These are phyloP conservation scores for Drosophila anceps DNA, from an alignment of 2,888 invertebrate genomes.

Conservation along the genomic window DNA sequence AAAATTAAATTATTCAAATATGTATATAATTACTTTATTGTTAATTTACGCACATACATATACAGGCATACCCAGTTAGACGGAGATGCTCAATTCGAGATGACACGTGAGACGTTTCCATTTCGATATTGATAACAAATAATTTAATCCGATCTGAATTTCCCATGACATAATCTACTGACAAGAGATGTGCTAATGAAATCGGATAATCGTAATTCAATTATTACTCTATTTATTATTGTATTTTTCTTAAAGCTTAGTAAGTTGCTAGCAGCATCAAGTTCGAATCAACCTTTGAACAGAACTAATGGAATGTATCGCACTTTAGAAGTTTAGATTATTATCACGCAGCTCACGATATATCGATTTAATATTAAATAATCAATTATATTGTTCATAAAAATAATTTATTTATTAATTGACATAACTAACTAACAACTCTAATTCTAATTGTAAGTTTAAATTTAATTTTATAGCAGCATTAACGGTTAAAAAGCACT, in stretches of 20 bases:
- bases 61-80: constrained; percentile 42
- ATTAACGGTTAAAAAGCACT: background rate
- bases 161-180: background rate
- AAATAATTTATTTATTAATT: background rate
- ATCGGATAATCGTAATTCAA: background rate
- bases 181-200: background rate
- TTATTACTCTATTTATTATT: background rate
- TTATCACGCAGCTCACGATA: background rate
- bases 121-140: constrained; percentile 27
- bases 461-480: background rate
- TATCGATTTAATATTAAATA: background rate
- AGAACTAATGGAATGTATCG: background rate
- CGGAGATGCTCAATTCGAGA: constrained; percentile 43
- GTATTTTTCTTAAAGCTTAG: background rate
- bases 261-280: background rate
- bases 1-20: no score
- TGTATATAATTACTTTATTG: constrained; percentile 16
- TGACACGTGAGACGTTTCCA: constrained; percentile 14
- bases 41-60: constrained; percentile 42
- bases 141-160: background rate
- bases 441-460: background rate
- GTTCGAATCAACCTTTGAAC: background rate
- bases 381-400: background rate
- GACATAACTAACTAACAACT: background rate
- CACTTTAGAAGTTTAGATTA: background rate